phyloP scores from a whole-genome alignment of 2,888 invertebrate species.

The Thereva nobilitata region DNA sequence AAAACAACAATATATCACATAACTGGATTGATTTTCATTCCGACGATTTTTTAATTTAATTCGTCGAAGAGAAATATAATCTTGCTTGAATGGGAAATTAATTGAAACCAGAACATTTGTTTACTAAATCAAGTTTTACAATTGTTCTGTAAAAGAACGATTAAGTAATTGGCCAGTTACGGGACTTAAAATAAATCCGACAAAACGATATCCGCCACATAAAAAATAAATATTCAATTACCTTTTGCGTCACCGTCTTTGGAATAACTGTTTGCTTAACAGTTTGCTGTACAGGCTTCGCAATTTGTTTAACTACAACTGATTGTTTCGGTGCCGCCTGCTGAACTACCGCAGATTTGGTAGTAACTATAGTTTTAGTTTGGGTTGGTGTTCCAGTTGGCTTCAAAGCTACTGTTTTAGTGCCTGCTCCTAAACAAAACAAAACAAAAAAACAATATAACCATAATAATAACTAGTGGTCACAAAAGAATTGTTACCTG shows the following conservation, averaged over 20 bases:
- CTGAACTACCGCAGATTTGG: slow-evolving; percentile 24
- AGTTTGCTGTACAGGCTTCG: slow-evolving; percentile 33
- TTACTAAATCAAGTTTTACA: too few relatives aligned
- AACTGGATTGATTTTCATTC: too few relatives aligned
- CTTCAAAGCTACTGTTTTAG: slow-evolving; percentile 41
- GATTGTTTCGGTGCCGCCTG: slow-evolving; percentile 38
- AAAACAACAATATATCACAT: too few relatives aligned
- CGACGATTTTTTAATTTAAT: too few relatives aligned
- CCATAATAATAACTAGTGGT: slow-evolving; percentile 29
- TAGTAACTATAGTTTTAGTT: slow-evolving; percentile 33
- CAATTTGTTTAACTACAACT: slow-evolving; percentile 38
- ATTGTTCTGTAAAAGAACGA: too few relatives aligned
- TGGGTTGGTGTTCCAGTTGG: slow-evolving; percentile 30
- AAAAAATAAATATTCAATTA: slow-evolving; percentile 39
- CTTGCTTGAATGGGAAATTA: too few relatives aligned
- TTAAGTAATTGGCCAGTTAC: too few relatives aligned
- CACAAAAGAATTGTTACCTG: slow-evolving; percentile 44
- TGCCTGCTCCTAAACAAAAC: slow-evolving; percentile 35
- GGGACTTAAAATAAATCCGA: too few relatives aligned
- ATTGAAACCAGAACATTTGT: too few relatives aligned
- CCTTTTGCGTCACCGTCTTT: slow-evolving; percentile 48
- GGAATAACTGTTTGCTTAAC: slow-evolving; percentile 43
- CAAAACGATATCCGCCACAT: too few relatives aligned
- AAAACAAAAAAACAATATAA: slow-evolving; percentile 5
- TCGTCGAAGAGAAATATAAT: too few relatives aligned